Percentiles rank a stretch among this genome's conserved stretches.
Conservation (phyloP, 2,797 vertebrate species). For the Enteromius anoplus region DNA sequence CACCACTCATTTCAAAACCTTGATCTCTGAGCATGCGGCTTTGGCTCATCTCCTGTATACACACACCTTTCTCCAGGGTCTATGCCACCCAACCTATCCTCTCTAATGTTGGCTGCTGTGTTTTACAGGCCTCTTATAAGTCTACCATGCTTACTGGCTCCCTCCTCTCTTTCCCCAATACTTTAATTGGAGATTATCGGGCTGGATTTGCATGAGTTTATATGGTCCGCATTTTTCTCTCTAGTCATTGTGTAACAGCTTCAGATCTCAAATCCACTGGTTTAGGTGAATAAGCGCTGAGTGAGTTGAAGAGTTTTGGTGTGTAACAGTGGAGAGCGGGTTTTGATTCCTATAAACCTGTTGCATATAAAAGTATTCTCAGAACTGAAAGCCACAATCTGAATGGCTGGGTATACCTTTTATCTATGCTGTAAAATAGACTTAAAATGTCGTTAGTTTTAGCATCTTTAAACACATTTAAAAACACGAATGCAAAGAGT, state of each 20-base stretch:
- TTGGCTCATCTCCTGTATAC: conserved; percentile 53
- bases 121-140: not conserved
- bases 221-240: conserved; percentile 24
- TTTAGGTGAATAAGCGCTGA: conserved; percentile 34
- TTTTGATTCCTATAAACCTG: not conserved
- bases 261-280: conserved; percentile 40
- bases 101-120: not conserved
- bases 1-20: conserved; percentile 50
- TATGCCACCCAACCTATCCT: conserved; percentile 20
- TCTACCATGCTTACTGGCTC: not conserved
- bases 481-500: not conserved
- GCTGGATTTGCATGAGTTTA: conserved; percentile 48
- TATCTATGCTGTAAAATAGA: not conserved
- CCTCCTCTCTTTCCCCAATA: conserved; percentile 2
- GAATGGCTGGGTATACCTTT: not conserved
- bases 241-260: conserved; percentile 25
- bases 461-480: not conserved
- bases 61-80: conserved; percentile 44
- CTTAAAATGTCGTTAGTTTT: not conserved
- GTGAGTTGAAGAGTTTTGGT: conserved; percentile 5
- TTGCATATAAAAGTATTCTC: not conserved
- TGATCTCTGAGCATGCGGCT: conserved; percentile 44
- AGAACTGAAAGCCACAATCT: not conserved
- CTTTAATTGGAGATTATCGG: conserved; percentile 52
- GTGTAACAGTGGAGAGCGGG: not conserved